Percentiles rank a stretch among this genome's conserved stretches.
phyloP scores from a whole-genome alignment of 2,888 invertebrate genomes.

The Patella pellucida region DNA sequence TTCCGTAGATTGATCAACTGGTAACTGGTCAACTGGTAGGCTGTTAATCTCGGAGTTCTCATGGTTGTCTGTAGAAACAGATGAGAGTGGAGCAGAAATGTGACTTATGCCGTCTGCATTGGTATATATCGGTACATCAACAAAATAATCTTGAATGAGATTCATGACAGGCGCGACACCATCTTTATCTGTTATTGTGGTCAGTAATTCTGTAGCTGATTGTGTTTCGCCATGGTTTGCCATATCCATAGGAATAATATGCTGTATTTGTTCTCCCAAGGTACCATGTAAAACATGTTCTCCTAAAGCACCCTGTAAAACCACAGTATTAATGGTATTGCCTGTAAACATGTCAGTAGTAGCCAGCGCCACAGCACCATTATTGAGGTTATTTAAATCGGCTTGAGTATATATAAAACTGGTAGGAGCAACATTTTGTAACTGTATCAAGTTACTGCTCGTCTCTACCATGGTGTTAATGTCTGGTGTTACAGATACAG shows the following conservation, averaged over 20 bases:
- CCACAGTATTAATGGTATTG: constrained; percentile 5
- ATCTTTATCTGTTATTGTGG: not conserved
- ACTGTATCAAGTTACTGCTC: not conserved
- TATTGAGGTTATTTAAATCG: not conserved
- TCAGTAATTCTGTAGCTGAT: constrained; percentile 5
- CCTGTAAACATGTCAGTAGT: constrained; percentile 1
- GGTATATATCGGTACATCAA: not conserved
- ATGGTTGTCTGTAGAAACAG: not conserved
- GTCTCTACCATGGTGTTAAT: not conserved
- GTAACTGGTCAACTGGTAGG: not conserved
- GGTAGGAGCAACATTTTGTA: constrained; percentile 4
- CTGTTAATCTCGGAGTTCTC: not conserved
- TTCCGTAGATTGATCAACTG: not conserved
- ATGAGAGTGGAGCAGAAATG: not conserved
- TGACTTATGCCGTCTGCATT: not conserved
- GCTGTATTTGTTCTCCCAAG: not conserved
- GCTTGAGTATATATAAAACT: constrained; percentile 6
- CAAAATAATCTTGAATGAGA: constrained; percentile 10
- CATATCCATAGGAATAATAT: constrained; percentile 1
- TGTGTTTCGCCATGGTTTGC: not conserved
- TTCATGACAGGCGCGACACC: constrained; percentile 6
- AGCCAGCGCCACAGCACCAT: not conserved
- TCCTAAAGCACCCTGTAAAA: not conserved
- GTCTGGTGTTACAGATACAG: not conserved
- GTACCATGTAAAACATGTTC: not conserved